These are phyloP conservation scores for Rhinolophus ferrumequinum DNA, from an alignment of 2,113 vertebrate species.

Conservation along the genomic window DNA sequence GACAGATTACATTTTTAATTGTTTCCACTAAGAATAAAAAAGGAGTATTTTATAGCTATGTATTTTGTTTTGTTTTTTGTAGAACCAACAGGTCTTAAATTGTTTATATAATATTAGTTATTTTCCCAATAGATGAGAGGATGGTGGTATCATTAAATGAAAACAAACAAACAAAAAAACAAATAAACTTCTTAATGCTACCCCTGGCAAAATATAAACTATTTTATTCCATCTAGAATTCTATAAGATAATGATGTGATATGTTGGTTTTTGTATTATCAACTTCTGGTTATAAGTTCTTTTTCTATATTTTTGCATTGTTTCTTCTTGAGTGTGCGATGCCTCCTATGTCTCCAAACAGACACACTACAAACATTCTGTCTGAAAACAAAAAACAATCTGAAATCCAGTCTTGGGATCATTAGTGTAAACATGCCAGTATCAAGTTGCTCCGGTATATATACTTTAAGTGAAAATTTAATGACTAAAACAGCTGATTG, in stretches of 20 bases:
- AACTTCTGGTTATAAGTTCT: neutral
- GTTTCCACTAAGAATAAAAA: neutral
- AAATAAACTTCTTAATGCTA: constrained; percentile 30
- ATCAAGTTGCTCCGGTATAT: neutral
- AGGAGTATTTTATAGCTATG: neutral
- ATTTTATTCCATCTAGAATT: neutral
- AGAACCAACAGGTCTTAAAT: neutral
- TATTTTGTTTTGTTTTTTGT: neutral
- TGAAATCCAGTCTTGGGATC: neutral
- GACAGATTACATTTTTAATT: neutral
- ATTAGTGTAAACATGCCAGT: neutral
- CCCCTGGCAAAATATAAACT: constrained; percentile 46
- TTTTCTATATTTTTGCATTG: neutral
- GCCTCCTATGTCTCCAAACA: neutral
- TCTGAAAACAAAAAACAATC: neutral
- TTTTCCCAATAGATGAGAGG: constrained; percentile 66
- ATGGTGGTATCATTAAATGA: constrained; percentile 64
- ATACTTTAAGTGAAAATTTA: neutral
- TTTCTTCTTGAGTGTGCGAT: neutral
- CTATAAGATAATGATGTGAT: neutral
- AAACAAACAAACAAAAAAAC: neutral
- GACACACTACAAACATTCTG: neutral
- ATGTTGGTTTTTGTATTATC: neutral
- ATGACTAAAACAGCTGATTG: neutral
- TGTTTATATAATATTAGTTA: neutral